Conservation (phyloP, 1,140 invertebrate species). For the Ericerus pela region DNA sequence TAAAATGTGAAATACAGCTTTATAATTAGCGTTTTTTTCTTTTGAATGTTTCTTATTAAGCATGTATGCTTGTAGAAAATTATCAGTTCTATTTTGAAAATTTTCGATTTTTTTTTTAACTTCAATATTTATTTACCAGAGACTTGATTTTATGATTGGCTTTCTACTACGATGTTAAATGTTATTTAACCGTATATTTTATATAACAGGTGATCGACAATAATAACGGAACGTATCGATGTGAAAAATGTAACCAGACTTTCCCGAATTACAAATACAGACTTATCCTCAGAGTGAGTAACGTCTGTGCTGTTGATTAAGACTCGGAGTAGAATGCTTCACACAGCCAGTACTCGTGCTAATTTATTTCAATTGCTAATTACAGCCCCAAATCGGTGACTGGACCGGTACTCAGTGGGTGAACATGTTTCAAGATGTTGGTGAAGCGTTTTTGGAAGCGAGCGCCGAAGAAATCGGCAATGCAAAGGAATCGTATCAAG, state of each 20-base stretch:
- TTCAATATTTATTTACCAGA: too few relatives aligned
- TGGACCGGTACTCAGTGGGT: constrained; percentile 66
- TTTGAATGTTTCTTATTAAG: too few relatives aligned
- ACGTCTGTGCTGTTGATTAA: too few relatives aligned
- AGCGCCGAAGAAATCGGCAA: constrained; percentile 62
- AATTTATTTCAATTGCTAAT: too few relatives aligned
- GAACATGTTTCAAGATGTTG: constrained; percentile 76
- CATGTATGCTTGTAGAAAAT: too few relatives aligned
- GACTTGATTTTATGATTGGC: too few relatives aligned
- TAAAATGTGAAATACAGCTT: too few relatives aligned
- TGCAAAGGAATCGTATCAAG: constrained; percentile 43
- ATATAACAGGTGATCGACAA: constrained; percentile 55
- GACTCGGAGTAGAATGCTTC: too few relatives aligned
- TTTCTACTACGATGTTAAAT: neutral
- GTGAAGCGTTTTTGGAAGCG: constrained; percentile 62
- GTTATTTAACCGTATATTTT: constrained; percentile 20
- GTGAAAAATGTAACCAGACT: constrained; percentile 84
- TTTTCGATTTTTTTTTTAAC: too few relatives aligned
- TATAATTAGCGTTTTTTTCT: too few relatives aligned
- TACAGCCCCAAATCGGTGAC: constrained; percentile 63
- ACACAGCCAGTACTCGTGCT: too few relatives aligned
- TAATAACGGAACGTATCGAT: constrained; percentile 73
- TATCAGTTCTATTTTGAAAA: too few relatives aligned
- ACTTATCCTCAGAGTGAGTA: constrained; percentile 52
- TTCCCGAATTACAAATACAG: constrained; percentile 76